A percentile compares a stretch with the other conserved stretches of the same genome.
Conservation (phyloP, 2,113 vertebrate species). For the Vulpes vulpes region DNA sequence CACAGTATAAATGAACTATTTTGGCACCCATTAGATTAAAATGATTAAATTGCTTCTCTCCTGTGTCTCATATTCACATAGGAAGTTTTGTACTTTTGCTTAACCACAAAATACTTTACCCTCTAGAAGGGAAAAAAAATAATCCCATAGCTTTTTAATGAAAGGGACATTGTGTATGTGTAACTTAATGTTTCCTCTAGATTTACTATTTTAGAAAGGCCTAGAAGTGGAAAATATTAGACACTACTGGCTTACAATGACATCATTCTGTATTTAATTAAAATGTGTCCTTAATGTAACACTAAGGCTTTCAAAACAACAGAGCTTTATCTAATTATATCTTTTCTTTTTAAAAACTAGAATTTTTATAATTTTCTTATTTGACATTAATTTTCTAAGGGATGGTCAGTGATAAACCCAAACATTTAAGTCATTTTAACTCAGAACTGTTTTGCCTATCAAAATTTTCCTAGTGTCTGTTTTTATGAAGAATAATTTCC, state of each 20-base stretch:
- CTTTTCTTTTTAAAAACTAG: slow-evolving; percentile 54
- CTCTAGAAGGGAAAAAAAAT: slow-evolving; percentile 65
- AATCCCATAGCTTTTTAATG: slow-evolving; percentile 72
- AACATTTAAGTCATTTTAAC: slow-evolving; percentile 31
- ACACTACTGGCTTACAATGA: slow-evolving; percentile 77
- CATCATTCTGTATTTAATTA: slow-evolving; percentile 80
- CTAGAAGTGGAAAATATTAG: slow-evolving; percentile 81
- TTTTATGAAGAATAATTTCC: neutral
- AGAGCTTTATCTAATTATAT: slow-evolving; percentile 42
- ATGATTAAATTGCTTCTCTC: slow-evolving; percentile 72
- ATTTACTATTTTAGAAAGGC: slow-evolving; percentile 82
- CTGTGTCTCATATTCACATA: slow-evolving; percentile 66
- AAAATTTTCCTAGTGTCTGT: neutral
- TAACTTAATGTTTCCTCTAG: slow-evolving; percentile 84
- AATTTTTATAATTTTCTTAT: slow-evolving; percentile 44
- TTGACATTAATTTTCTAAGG: slow-evolving; percentile 49
- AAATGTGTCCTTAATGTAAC: slow-evolving; percentile 64
- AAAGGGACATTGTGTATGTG: slow-evolving; percentile 83
- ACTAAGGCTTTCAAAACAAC: slow-evolving; percentile 5
- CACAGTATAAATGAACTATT: slow-evolving; percentile 54
- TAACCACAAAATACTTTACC: slow-evolving; percentile 79
- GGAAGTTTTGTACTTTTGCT: slow-evolving; percentile 80
- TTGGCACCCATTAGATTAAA: slow-evolving; percentile 66
- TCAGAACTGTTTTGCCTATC: slow-evolving; percentile 13
- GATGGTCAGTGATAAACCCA: neutral